These are phyloP conservation scores for Hydractinia symbiolongicarpus DNA, from an alignment of 30 jellyfish, hydroid and myxozoan genomes.

Conservation along the genomic window DNA sequence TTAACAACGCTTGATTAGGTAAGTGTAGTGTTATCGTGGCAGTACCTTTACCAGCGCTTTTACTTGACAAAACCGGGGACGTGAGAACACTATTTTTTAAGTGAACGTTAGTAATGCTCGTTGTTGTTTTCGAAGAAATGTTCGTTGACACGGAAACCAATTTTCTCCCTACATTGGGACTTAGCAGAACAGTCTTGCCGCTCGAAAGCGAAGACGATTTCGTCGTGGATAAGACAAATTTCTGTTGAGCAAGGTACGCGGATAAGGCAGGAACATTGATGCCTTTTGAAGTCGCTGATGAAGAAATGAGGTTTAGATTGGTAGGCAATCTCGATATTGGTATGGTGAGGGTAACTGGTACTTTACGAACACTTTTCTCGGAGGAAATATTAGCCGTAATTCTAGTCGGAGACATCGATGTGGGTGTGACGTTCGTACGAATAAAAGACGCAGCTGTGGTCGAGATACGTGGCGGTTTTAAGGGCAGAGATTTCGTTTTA, in stretches of 20 bases:
- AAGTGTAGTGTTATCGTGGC: conserved; percentile 21
- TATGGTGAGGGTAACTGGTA: conserved; percentile 21
- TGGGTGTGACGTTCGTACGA: background rate
- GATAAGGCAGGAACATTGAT: conserved; percentile 21
- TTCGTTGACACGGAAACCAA: background rate
- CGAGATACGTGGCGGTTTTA: background rate
- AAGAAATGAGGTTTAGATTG: background rate
- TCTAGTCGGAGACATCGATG: background rate
- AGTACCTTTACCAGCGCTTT: conserved; percentile 7
- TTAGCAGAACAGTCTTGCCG: background rate
- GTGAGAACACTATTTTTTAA: background rate
- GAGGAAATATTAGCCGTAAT: background rate
- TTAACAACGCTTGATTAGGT: background rate
- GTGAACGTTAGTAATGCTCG: background rate
- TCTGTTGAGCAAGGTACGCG: conserved; percentile 25
- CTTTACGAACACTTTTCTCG: background rate
- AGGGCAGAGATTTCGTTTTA: background rate
- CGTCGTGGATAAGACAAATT: conserved; percentile 12
- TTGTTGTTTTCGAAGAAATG: background rate
- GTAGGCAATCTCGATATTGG: conserved; percentile 19
- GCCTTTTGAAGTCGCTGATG: background rate
- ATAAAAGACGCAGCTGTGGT: background rate
- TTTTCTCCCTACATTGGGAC: conserved; percentile 4
- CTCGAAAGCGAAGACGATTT: background rate
- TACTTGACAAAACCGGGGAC: conserved; percentile 3